These are phyloP conservation scores for Willowsia nigromaculata DNA, from an alignment of 2,888 invertebrate species.

Conservation along the genomic window DNA sequence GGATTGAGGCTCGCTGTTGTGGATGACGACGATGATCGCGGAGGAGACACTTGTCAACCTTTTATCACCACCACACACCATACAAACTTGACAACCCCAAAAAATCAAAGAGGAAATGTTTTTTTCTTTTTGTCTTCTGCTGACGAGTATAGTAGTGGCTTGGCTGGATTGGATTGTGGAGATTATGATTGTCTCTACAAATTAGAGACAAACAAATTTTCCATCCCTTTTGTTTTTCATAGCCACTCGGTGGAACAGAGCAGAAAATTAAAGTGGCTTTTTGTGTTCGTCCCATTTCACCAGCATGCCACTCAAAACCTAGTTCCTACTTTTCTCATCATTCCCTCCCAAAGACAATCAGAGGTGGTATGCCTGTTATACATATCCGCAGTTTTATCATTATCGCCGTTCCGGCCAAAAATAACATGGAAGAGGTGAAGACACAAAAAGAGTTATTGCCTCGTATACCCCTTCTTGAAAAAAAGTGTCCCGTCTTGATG, in stretches of 20 bases:
- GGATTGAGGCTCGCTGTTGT: too few species aligned
- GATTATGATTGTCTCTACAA: constrained; percentile 39
- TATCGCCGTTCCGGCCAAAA: background rate
- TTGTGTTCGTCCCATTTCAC: constrained; percentile 14
- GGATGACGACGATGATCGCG: background rate
- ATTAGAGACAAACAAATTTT: constrained; percentile 41
- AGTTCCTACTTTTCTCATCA: background rate
- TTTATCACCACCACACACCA: constrained; percentile 21
- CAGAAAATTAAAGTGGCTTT: constrained; percentile 39
- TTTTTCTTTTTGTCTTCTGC: background rate
- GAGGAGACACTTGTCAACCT: constrained; percentile 46
- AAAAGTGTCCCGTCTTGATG: constrained; percentile 8
- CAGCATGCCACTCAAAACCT: too few species aligned
- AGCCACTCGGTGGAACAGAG: background rate
- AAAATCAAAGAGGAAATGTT: constrained; percentile 5
- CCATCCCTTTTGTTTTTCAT: background rate
- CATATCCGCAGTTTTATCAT: background rate
- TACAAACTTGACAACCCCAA: too few species aligned
- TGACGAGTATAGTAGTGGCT: too few species aligned
- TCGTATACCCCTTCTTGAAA: too few species aligned
- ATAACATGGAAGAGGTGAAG: background rate
- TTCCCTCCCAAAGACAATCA: too few species aligned
- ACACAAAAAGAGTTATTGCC: background rate
- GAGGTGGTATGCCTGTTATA: too few species aligned
- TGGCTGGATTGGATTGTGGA: background rate